These are phyloP conservation scores for Cosmia pyralina DNA, from an alignment of 2,888 invertebrate genomes.

Conservation along the genomic window DNA sequence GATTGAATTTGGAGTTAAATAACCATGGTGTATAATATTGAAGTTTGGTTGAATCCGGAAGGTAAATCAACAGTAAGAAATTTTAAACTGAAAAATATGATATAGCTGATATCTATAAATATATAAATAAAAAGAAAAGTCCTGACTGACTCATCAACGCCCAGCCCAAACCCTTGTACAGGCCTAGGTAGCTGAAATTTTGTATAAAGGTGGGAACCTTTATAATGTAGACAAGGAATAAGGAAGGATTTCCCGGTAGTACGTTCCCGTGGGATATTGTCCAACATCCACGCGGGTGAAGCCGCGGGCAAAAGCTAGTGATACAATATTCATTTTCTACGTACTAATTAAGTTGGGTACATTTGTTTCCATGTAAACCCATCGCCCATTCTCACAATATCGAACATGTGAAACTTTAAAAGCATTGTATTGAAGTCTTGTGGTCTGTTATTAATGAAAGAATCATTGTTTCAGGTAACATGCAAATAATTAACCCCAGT, in stretches of 20 bases:
- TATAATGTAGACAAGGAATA: no score
- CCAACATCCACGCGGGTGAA: no score
- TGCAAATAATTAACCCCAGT: conserved; percentile 63
- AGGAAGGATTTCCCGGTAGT: no score
- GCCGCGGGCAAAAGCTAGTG: no score
- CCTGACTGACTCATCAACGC: no score
- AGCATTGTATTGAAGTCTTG: conserved; percentile 31
- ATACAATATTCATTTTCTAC: background rate
- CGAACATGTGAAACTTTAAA: conserved; percentile 4
- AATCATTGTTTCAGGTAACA: conserved; percentile 69
- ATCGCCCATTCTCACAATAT: background rate
- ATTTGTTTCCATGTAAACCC: background rate
- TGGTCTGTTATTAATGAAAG: conserved; percentile 60
- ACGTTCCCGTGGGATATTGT: no score
- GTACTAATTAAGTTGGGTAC: background rate
- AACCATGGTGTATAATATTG: background rate
- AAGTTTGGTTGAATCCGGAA: background rate
- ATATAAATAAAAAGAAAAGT: no score
- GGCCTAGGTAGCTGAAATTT: no score
- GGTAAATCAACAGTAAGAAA: background rate
- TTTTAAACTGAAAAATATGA: background rate
- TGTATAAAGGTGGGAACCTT: no score
- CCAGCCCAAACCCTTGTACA: no score
- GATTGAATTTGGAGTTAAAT: background rate
- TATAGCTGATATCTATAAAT: background rate